phyloP scores from a whole-genome alignment of 2,113 vertebrate genomes.

The Ptychochromis oligacanthus region DNA sequence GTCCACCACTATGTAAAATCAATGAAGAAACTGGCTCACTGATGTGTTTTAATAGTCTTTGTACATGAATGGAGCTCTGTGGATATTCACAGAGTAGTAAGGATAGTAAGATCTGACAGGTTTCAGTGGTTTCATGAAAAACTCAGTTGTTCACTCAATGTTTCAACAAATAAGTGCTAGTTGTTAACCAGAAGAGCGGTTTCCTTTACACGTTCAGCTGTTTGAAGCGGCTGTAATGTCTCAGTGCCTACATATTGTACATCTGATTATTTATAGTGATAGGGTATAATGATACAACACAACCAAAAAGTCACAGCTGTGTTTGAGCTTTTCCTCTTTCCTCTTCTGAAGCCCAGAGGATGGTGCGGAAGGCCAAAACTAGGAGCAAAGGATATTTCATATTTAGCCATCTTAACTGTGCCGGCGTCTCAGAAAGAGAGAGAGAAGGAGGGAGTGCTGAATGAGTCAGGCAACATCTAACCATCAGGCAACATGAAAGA shows the following conservation, averaged over 20 bases:
- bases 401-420: background rate
- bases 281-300: too few species aligned
- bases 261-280: fast-evolving
- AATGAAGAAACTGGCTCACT: background rate
- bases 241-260: background rate
- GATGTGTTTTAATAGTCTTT: background rate
- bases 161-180: background rate
- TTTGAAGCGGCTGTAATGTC: background rate
- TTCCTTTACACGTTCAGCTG: background rate
- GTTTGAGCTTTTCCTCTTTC: background rate
- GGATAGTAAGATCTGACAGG: background rate
- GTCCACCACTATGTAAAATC: background rate
- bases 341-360: background rate
- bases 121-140: background rate
- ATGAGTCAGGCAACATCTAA: constrained; percentile 21
- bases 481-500: background rate
- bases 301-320: background rate
- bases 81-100: background rate
- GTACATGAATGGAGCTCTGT: background rate
- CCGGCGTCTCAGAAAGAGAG: background rate
- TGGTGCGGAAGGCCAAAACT: background rate
- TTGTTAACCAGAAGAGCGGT: background rate
- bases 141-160: too few species aligned
- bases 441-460: background rate
- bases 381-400: background rate